Evolutionary conservation across 2,888 invertebrate species (phyloP).

Genomic region (Acleris cristana): DNA sequence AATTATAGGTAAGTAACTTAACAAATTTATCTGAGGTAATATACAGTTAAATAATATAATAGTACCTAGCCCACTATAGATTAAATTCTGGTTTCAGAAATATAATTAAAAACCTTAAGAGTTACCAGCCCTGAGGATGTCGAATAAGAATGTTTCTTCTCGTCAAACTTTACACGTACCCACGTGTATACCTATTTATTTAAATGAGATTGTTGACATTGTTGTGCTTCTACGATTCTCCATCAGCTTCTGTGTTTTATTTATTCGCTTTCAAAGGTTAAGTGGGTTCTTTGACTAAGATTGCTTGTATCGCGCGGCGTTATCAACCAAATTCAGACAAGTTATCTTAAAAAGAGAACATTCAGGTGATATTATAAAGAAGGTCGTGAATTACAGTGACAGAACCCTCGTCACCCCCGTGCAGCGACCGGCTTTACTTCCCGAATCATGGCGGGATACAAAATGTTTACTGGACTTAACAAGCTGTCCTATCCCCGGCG

Average conservation of each 20-base stretch:
- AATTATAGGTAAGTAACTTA: not conserved
- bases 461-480: constrained; percentile 41
- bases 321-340: constrained; percentile 13
- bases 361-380: constrained; percentile 41
- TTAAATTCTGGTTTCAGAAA: not conserved
- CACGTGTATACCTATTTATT: not conserved
- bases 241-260: constrained; percentile 19
- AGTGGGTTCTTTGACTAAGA: not conserved
- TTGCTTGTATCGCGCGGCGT: not conserved
- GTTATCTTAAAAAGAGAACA: constrained; percentile 37
- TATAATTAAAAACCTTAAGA: not conserved
- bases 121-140: constrained; percentile 19
- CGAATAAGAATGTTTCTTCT: constrained; percentile 24
- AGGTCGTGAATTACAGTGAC: constrained; percentile 47
- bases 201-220: constrained; percentile 10
- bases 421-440: constrained; percentile 41
- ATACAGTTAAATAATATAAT: no score
- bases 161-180: constrained; percentile 14
- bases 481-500: constrained; percentile 39
- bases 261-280: not conserved
- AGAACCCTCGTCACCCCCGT: constrained; percentile 51
- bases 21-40: constrained; percentile 1
- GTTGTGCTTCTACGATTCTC: constrained; percentile 15
- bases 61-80: no score
- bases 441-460: constrained; percentile 39